Conservation (phyloP, 2,888 invertebrate genomes). For the Pammene aurita region DNA sequence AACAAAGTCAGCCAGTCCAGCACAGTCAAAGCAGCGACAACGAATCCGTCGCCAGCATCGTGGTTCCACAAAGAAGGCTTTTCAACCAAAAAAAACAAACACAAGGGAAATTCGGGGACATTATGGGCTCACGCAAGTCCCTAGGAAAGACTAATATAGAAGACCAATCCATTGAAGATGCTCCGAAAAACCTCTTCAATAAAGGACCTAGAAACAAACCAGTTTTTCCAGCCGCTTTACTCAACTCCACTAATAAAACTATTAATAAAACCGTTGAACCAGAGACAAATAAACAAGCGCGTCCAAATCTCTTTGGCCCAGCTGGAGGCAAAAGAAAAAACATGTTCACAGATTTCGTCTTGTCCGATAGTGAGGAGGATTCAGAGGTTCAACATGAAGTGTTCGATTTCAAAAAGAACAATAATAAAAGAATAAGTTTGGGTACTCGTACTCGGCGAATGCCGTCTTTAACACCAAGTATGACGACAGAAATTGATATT, state of each 20-base stretch:
- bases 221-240: constrained; percentile 63
- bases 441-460: constrained; percentile 51
- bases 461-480: constrained; percentile 59
- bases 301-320: constrained; percentile 64
- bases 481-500: constrained; percentile 68
- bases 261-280: constrained; percentile 61
- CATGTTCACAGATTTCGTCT: constrained; percentile 68
- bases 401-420: constrained; percentile 60
- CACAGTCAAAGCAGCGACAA: constrained; percentile 74
- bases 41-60: constrained; percentile 73
- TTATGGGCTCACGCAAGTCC: constrained; percentile 60
- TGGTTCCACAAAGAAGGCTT: constrained; percentile 67
- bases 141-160: constrained; percentile 54
- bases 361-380: constrained; percentile 73
- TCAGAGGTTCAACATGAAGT: constrained; percentile 66
- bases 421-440: constrained; percentile 48
- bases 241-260: constrained; percentile 65
- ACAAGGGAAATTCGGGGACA: constrained; percentile 57
- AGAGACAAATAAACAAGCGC: constrained; percentile 53
- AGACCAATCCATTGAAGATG: constrained; percentile 53
- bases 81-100: constrained; percentile 65
- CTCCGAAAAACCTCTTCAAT: constrained; percentile 62
- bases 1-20: constrained; percentile 61
- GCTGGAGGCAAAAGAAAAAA: constrained; percentile 64
- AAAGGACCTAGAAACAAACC: constrained; percentile 56